These are phyloP conservation scores for Anoncus sp. DNA, from an alignment of 2,888 invertebrate genomes.

Conservation along the genomic window DNA sequence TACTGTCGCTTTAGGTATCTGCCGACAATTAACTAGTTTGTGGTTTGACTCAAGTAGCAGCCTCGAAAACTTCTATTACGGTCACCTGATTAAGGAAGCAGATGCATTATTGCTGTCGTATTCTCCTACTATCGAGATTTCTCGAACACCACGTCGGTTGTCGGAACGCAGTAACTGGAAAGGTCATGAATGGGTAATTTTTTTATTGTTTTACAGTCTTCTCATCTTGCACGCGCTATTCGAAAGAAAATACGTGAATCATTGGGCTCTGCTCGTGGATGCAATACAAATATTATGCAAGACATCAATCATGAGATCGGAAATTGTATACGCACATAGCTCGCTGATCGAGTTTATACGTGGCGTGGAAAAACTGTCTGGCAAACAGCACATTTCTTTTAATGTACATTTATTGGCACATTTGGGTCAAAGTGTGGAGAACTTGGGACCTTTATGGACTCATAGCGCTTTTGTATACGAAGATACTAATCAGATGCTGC, in stretches of 20 bases:
- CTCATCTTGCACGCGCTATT: constrained; percentile 25
- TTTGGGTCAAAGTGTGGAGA: constrained; percentile 11
- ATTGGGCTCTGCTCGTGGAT: constrained; percentile 28
- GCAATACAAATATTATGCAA: constrained; percentile 24
- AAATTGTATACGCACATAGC: constrained; percentile 30
- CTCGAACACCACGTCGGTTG: constrained; percentile 15
- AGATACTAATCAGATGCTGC: constrained; percentile 1
- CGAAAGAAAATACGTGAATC: constrained; percentile 35
- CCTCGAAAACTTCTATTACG: constrained; percentile 33
- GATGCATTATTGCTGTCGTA: constrained; percentile 16
- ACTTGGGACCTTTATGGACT: constrained; percentile 15
- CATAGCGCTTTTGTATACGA: constrained; percentile 30
- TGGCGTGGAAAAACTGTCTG: constrained; percentile 14
- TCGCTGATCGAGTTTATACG: not conserved
- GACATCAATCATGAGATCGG: constrained; percentile 34
- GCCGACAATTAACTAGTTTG: constrained; percentile 41
- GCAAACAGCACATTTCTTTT: not conserved
- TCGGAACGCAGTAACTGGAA: constrained; percentile 19
- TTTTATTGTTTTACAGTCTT: constrained; percentile 46
- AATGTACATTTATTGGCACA: constrained; percentile 17
- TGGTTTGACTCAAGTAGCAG: constrained; percentile 44
- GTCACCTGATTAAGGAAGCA: constrained; percentile 9
- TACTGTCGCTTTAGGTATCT: constrained; percentile 28
- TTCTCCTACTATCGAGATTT: constrained; percentile 12
- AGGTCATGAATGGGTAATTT: constrained; percentile 44